Conservation (phyloP, 2,797 vertebrate species). For the Crocodylus rhombifer region DNA sequence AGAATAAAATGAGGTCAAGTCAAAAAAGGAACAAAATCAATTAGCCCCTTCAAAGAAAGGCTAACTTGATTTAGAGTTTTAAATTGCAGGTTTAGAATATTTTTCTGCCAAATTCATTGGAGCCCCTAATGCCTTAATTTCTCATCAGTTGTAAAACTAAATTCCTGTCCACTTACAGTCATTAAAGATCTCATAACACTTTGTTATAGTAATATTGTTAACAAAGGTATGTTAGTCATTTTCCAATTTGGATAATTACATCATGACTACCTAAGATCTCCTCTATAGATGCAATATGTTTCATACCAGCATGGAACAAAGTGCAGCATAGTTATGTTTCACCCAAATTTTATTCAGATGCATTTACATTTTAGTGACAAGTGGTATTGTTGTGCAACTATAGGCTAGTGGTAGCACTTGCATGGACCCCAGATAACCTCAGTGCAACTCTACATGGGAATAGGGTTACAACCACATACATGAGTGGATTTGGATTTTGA, state of each 20-base stretch:
- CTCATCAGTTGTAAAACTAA: neutral
- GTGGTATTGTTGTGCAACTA: neutral
- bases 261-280: neutral
- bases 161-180: neutral
- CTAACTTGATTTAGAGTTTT: constrained; percentile 6
- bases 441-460: rapidly evolving
- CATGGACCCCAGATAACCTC: rapidly evolving
- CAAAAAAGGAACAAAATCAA: constrained; percentile 40
- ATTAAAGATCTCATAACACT: neutral
- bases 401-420: neutral
- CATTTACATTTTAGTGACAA: neutral
- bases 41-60: constrained; percentile 39
- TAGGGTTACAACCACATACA: neutral
- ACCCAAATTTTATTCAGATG: neutral
- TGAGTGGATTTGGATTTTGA: no score
- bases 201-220: neutral
- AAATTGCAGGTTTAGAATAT: constrained; percentile 13
- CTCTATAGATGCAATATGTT: neutral
- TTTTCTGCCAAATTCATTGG: neutral
- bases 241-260: neutral
- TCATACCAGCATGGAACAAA: neutral
- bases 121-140: neutral
- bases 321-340: rapidly evolving
- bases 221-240: neutral
- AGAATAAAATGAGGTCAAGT: constrained; percentile 24